Percentiles rank a stretch among this genome's conserved stretches.
These are phyloP conservation scores for Chionomys nivalis DNA, from an alignment of 2,113 vertebrate species.

Conservation along the genomic window DNA sequence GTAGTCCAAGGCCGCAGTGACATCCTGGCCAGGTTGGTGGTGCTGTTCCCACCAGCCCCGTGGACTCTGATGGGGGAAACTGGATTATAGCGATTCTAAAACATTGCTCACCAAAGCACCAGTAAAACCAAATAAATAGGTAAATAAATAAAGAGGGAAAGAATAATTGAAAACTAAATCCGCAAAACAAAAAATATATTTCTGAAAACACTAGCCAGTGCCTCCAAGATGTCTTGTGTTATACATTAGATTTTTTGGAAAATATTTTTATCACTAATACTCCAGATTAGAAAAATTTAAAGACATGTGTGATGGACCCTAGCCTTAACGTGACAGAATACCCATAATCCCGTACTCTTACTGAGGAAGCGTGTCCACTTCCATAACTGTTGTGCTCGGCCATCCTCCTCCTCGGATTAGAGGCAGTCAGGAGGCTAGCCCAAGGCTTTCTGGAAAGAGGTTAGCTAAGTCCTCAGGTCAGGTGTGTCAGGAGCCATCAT, in stretches of 20 bases:
- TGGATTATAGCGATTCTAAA: conserved; percentile 53
- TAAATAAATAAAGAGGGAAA: conserved; percentile 59
- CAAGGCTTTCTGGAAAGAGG: neutral
- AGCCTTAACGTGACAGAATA: conserved; percentile 78
- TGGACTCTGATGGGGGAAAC: neutral
- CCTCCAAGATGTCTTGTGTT: conserved; percentile 86
- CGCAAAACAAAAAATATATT: conserved; percentile 81
- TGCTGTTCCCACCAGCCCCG: conserved; percentile 58
- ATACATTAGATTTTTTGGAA: conserved; percentile 77
- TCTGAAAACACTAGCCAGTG: conserved; percentile 88
- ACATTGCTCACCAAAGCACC: conserved; percentile 78
- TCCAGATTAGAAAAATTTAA: conserved; percentile 62
- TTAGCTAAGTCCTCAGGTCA: neutral
- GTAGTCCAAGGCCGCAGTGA: conserved; percentile 48
- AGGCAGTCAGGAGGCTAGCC: conserved; percentile 26
- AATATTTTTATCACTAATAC: conserved; percentile 79
- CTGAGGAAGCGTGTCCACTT: conserved; percentile 70
- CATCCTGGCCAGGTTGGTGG: conserved; percentile 44
- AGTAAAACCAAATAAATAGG: conserved; percentile 76
- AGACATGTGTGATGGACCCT: conserved; percentile 60
- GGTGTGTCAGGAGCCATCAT: neutral
- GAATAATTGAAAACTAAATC: conserved; percentile 61
- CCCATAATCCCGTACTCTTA: conserved; percentile 59
- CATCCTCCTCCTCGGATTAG: neutral
- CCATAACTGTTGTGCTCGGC: neutral